Base-by-base conservation (phyloP, 2,113 vertebrate genomes). In the Pseudolaguvia tuberculata region DNA sequence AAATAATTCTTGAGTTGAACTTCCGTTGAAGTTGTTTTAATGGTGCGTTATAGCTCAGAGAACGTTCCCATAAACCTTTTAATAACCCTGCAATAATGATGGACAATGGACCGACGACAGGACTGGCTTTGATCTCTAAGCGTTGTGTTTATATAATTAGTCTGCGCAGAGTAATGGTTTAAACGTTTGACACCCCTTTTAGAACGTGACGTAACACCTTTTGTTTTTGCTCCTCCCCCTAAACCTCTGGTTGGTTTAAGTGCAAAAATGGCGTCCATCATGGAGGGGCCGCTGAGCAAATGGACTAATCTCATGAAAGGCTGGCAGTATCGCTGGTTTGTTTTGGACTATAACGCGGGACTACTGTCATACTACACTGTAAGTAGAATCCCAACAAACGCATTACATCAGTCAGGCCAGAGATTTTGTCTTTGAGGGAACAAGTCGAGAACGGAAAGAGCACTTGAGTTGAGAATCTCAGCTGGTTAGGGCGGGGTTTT, bases 291-390 rank as follows among this genome's bases (percentile, higher is more conserved):
- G 87, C 93, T 98, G 62, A 98, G 96, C 89, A 98, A 98, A 90
- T 98, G 96, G 96, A 98, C 96, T 84, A 98, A 98, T 84, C 94
- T 98, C 75, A 98, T 98, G 95, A 97, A 97, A 84, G 96, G 96
- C 25, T 98, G 96, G 96, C 96, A 98, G 90, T 98, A 98, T 72
- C 96, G 96, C 25, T 98, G 96, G 96, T 98, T 98, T 85, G 95
- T 98, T 75, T 83, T 98, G 86, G 96, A 98, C 86, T 98, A 97
- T 83, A 98, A 97, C 59, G 94, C 95, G 15, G 96, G 96, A 17
- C 83, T 98, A 42, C 90, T 98, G n/a, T 98, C 96, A 45, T 98
- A 98, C 86, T 98, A 98, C 79, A 98, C 96, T 90, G 96, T 98
- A 91, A 85, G 93, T 86, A 48, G n/a, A 27, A 67, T 45, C 29